These are phyloP conservation scores for Tetragonula carbonaria DNA, from an alignment of 2,888 invertebrate species.

Conservation along the genomic window DNA sequence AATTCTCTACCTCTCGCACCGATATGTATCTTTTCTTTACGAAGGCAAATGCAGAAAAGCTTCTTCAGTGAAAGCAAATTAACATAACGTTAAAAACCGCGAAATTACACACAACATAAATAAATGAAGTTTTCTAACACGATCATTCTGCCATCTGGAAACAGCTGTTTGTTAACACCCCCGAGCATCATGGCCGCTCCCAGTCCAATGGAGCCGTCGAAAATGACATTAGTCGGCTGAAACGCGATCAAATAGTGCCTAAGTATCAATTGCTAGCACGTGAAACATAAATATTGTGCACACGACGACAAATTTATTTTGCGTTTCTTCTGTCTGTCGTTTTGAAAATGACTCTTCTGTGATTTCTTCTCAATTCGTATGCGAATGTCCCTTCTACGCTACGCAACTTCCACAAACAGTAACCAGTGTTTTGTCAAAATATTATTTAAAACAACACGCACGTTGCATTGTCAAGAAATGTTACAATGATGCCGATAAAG, in stretches of 20 bases:
- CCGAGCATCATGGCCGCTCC: constrained; percentile 78
- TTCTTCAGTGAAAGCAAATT: neutral
- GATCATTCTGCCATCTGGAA: constrained; percentile 68
- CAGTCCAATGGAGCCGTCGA: constrained; percentile 72
- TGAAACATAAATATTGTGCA: constrained; percentile 24
- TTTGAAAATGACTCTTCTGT: constrained; percentile 44
- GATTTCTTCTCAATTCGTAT: constrained; percentile 46
- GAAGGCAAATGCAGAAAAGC: neutral
- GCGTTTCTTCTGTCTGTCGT: constrained; percentile 22
- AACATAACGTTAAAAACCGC: constrained; percentile 22
- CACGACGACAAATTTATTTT: constrained; percentile 10
- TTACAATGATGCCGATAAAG: constrained; percentile 92
- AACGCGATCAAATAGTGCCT: constrained; percentile 56
- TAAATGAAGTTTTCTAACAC: constrained; percentile 15
- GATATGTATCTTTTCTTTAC: neutral
- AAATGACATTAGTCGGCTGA: constrained; percentile 72
- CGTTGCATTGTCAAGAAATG: constrained; percentile 84
- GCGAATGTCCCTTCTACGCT: constrained; percentile 66
- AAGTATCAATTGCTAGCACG: constrained; percentile 31
- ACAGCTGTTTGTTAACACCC: constrained; percentile 75
- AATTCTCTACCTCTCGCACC: constrained; percentile 9
- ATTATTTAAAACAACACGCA: constrained; percentile 60
- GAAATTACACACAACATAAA: constrained; percentile 17
- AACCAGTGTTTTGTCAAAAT: constrained; percentile 58
- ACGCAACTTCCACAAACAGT: constrained; percentile 67